Percentiles rank a stretch among this genome's conserved stretches.
These are phyloP conservation scores for Lepisosteus osseus DNA, from an alignment of 2,113 vertebrate genomes.

Conservation along the genomic window DNA sequence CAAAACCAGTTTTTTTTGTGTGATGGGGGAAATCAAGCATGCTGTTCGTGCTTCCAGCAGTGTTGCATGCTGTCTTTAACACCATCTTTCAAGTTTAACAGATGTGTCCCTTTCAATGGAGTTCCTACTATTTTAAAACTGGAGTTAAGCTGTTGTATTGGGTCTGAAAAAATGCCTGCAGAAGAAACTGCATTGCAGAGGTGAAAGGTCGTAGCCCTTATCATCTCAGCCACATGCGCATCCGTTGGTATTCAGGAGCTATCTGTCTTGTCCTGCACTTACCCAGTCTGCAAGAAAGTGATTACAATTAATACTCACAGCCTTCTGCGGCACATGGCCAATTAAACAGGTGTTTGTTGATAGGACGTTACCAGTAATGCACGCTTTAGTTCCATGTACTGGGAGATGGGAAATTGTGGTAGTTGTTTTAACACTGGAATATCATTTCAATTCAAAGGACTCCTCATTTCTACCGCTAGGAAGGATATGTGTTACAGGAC, in stretches of 20 bases:
- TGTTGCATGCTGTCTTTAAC: too few species aligned
- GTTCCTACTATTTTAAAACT: not conserved
- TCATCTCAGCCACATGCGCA: conserved; percentile 30
- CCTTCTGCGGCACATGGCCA: not conserved
- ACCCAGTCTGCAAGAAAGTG: conserved; percentile 24
- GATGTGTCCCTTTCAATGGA: too few species aligned
- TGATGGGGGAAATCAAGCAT: too few species aligned
- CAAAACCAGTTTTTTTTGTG: too few species aligned
- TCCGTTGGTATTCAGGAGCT: conserved; percentile 37
- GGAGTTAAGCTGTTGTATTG: not conserved
- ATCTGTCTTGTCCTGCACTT: conserved; percentile 30
- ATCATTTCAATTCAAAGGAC: not conserved
- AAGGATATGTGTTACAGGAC: too few species aligned
- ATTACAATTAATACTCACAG: conserved; percentile 36
- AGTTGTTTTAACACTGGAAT: not conserved
- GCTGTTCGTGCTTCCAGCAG: too few species aligned
- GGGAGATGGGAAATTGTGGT: not conserved
- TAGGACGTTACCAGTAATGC: conserved; percentile 7
- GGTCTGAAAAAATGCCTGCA: too few species aligned
- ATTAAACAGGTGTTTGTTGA: conserved; percentile 8
- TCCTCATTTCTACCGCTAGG: not conserved
- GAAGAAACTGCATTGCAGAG: not conserved
- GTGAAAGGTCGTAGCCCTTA: conserved; percentile 24
- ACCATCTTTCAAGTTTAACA: too few species aligned
- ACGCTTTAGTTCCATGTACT: not conserved